Conservation (phyloP, 2,888 invertebrate genomes). For the Rosalia funebris region DNA sequence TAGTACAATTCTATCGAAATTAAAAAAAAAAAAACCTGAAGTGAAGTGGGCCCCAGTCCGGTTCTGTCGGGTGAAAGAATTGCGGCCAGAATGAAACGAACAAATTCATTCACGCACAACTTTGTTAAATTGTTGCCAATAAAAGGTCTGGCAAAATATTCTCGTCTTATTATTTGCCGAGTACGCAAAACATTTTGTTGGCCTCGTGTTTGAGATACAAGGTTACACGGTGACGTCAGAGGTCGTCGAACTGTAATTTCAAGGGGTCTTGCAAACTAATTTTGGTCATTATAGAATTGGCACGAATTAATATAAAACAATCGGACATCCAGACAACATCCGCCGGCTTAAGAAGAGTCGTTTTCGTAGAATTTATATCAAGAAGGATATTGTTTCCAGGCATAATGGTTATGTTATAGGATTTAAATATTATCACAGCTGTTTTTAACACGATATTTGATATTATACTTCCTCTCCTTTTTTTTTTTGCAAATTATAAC, state of each 20-base stretch:
- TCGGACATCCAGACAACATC: conserved; percentile 46
- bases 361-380: conserved; percentile 38
- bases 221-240: conserved; percentile 55
- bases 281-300: conserved; percentile 50
- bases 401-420: conserved; percentile 46
- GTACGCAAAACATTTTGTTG: conserved; percentile 47
- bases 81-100: conserved; percentile 37
- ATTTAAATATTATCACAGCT: conserved; percentile 55
- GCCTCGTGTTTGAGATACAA: conserved; percentile 47
- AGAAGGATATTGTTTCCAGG: conserved; percentile 38
- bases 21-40: no score
- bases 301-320: conserved; percentile 51
- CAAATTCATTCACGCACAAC: conserved; percentile 50
- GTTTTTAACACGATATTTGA: conserved; percentile 56
- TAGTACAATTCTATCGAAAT: no score
- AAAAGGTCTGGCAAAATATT: conserved; percentile 45
- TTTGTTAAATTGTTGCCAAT: conserved; percentile 50
- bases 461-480: conserved; percentile 57
- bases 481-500: conserved; percentile 31
- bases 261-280: conserved; percentile 51
- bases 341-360: conserved; percentile 34
- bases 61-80: conserved; percentile 25
- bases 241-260: conserved; percentile 53
- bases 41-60: conserved; percentile 12
- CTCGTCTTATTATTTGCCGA: conserved; percentile 45